phyloP scores from a whole-genome alignment of 2,113 vertebrate genomes.

The Urocolius indicus region DNA sequence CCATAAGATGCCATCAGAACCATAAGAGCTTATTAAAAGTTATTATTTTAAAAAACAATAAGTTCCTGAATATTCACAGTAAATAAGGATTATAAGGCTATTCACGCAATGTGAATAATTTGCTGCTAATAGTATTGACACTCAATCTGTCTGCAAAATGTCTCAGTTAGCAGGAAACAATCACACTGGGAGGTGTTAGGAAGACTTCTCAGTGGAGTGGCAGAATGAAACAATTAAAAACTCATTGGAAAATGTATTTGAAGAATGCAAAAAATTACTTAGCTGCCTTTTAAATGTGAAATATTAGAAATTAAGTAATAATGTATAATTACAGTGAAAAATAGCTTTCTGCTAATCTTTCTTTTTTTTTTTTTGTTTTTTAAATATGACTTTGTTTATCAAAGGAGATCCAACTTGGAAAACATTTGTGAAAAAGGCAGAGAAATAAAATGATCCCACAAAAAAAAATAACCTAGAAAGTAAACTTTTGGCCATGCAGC shows the following conservation, averaged over 20 bases:
- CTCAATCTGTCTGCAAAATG: constrained; percentile 63
- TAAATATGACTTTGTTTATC: background rate
- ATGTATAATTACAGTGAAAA: background rate
- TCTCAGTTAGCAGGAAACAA: constrained; percentile 59
- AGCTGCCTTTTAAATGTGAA: background rate
- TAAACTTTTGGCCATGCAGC: background rate
- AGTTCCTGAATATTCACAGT: background rate
- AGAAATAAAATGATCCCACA: background rate
- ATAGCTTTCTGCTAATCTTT: background rate
- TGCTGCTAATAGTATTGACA: constrained; percentile 69
- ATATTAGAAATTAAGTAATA: background rate
- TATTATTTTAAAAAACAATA: constrained; percentile 24
- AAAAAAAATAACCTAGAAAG: background rate
- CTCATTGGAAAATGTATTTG: background rate
- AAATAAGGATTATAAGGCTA: constrained; percentile 32
- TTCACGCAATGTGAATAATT: constrained; percentile 63
- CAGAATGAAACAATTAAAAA: constrained; percentile 27
- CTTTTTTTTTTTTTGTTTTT: no score
- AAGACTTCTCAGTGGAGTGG: constrained; percentile 16
- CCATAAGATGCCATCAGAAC: background rate
- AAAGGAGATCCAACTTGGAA: background rate
- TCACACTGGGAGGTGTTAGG: constrained; percentile 48
- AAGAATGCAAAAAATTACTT: background rate
- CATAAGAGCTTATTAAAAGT: background rate
- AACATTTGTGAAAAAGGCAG: background rate